Evolutionary conservation across 2,113 vertebrate species (phyloP).

Genomic region (Sander lucioperca): DNA sequence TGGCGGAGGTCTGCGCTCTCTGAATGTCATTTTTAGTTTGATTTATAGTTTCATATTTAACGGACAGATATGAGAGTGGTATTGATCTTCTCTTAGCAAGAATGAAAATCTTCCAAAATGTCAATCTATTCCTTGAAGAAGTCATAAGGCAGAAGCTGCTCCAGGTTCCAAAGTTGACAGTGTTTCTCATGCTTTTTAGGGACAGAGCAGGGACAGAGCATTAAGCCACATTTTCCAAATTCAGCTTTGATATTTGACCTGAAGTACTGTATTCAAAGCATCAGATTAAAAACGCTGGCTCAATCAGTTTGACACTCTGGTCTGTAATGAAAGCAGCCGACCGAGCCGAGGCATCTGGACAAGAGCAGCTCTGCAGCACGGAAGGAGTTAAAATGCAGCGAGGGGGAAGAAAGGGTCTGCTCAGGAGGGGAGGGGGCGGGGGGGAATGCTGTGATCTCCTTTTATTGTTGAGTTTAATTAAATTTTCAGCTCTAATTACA

Average conservation of each 20-base stretch:
- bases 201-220: not conserved
- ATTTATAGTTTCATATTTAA: not conserved
- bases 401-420: constrained; percentile 49
- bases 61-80: not conserved
- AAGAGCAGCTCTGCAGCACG: constrained; percentile 13
- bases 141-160: not conserved
- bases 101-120: not conserved
- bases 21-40: not conserved
- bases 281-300: not conserved
- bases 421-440: not conserved
- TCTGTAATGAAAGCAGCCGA: not conserved
- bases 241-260: not conserved
- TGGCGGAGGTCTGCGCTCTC: too few species aligned
- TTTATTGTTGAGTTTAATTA: constrained; percentile 88
- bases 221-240: not conserved
- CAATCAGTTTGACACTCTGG: not conserved
- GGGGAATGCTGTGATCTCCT: constrained; percentile 70
- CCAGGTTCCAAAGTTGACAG: too few species aligned
- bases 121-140: not conserved
- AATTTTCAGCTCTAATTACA: constrained; percentile 90
- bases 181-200: not conserved
- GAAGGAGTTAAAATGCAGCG: constrained; percentile 64
- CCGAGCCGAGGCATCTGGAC: constrained; percentile 21
- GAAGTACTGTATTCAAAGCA: not conserved
- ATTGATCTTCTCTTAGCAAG: not conserved